Base-by-base conservation (phyloP, 2,888 invertebrate species). In the Eledona agricola region DNA sequence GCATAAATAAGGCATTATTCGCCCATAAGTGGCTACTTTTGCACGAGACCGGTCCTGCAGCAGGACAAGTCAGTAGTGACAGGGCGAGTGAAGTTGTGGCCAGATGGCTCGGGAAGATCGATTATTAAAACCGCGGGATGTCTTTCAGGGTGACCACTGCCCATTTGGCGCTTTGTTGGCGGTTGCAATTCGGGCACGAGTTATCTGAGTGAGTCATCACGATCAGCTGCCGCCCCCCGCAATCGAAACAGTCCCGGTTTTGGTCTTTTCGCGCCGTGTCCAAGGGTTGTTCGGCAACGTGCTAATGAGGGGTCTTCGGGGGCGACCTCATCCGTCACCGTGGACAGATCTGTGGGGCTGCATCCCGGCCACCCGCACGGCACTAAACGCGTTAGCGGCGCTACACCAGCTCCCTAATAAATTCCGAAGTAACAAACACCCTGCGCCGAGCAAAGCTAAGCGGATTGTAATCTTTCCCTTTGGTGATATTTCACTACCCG, bases 381-480 rank as follows among this genome's bases (percentile, higher is more conserved):
- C 71, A 70, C 69, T 72, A 72, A 73, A 72, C 72, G 73, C 70
- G 72, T 74, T 71, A 72, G 72, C 73, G 67, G 69, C 64, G 67
- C 64, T 63, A 64, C 69, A 63, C 42, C 35, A 53, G 46, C 67
- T 67, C 68, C 71, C 72, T 67, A 66, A 73, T 73, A 73, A 73
- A 73, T 73, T 71, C 69, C 65, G 60, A 66, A 68, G 70, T 70
- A 73, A 73, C 72, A 73, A 73, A 73, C 73, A 71, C 70, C 71
- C 72, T 60, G 46, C 51, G 51, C 53, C 40, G 38, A 55, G 56
- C 67, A 65, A 62, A 66, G 68, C 70, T 71, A 72, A 72, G 72
- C 72, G 73, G 72, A 73, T 72, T 73, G 72, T 74, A 73, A 75
- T 75, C 74, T 74, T 72, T 70, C 72, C 72, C 71, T 65, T 62